Base-by-base conservation (phyloP, 1,140 invertebrate genomes). In the Rhyacophila brunnea region DNA sequence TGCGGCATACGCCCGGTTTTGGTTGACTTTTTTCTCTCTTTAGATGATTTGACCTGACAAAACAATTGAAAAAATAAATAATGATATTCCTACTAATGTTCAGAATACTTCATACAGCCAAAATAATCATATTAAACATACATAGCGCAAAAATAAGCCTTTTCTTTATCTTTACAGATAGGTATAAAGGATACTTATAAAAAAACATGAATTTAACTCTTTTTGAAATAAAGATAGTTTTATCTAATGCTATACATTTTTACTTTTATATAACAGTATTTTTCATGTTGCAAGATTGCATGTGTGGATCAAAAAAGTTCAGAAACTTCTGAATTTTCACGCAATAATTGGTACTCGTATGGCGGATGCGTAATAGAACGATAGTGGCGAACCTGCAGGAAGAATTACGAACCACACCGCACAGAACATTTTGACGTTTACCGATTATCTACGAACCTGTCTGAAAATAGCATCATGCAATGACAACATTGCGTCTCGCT, bases 1-100 rank as follows among this genome's bases (percentile, higher is more conserved):
- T 13, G 18, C 6, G 5, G 6, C 4, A 17, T 34, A 13, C 23
- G 28, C 19, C 15, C 34, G 1, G 14, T 35, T 32, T 17, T 44
- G 23, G 34, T 28, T 44, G 19, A 40, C 6, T 54, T 35, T 45
- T 17, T 40, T 45, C 18, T 45, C 23, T 40, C 28, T 54, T 34
- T 44, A n/a, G 40, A 14, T 18, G 34, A 14, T 47, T 36, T 35
- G 23, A 56, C 47, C 45, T 56, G 53, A 11, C n/a, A 13, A 23
- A 23, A 11, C n/a, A 45, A 18, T 9, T 6, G 6, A 43, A 9
- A 9, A 6, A 9, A 9, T 10, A 43, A 9, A 10, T 43, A 43
- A 9, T 35, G n/a, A 7, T 35, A 35, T 6, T n/a, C n/a, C 6
- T 7, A 6, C n/a, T 35, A n/a, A n/a, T 35, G n/a, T n/a, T n/a